These are phyloP conservation scores for Armadillidium nasatum DNA, from an alignment of 1,140 invertebrate species.

Conservation along the genomic window DNA sequence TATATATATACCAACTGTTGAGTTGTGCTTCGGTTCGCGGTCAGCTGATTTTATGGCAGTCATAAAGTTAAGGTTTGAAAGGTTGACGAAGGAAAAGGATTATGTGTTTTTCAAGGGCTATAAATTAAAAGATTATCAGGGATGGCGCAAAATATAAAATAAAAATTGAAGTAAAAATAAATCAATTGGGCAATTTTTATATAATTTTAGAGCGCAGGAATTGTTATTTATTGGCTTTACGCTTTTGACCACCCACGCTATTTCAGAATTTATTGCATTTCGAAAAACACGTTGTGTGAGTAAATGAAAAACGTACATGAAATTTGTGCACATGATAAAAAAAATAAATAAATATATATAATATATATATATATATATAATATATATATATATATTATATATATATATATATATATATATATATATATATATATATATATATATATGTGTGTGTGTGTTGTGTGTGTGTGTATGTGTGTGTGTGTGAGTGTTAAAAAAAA, in stretches of 20 bases:
- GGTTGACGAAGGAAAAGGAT: not conserved
- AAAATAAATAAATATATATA: not conserved
- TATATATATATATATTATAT: not conserved
- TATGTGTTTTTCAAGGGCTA: slow-evolving; percentile 8
- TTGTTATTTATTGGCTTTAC: too few relatives aligned
- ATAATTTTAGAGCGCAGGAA: not conserved
- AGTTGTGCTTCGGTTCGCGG: not conserved
- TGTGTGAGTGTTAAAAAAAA: too few relatives aligned
- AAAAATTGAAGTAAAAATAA: too few relatives aligned
- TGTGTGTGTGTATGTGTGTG: too few relatives aligned
- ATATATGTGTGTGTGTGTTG: not conserved
- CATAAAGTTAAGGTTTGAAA: slow-evolving; percentile 1
- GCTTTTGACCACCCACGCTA: too few relatives aligned
- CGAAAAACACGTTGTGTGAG: too few relatives aligned
- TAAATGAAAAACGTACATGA: too few relatives aligned
- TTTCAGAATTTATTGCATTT: too few relatives aligned
- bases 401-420: slow-evolving; percentile 11
- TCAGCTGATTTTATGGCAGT: slow-evolving; percentile 10
- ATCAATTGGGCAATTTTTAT: not conserved
- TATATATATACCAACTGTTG: not conserved
- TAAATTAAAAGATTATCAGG: not conserved
- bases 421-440: slow-evolving; percentile 13
- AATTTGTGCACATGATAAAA: too few relatives aligned
- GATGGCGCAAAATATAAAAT: not conserved
- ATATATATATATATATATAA: not conserved